Conservation (phyloP, 2,113 vertebrate genomes). For the Entelurus aequoreus region DNA sequence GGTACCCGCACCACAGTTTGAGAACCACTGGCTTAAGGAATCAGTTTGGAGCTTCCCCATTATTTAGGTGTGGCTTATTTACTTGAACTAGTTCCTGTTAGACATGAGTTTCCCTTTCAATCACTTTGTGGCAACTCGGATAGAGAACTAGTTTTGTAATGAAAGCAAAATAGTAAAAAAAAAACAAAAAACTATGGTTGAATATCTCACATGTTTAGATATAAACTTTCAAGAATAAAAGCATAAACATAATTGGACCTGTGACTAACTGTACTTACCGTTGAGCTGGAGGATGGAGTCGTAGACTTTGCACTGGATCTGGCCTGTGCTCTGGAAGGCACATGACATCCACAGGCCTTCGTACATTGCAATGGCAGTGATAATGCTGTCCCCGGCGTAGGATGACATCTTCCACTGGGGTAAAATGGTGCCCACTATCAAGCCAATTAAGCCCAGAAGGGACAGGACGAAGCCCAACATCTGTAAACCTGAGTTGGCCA, state of each 20-base stretch:
- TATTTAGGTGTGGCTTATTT: constrained; percentile 10
- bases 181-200: not conserved
- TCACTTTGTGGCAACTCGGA: not conserved
- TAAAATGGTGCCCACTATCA: constrained; percentile 78
- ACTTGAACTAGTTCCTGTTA: not conserved
- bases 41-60: not conserved
- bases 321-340: constrained; percentile 78
- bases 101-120: not conserved
- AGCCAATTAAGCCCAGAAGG: constrained; percentile 73
- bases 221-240: too few species aligned
- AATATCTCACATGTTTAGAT: not conserved
- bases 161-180: not conserved
- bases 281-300: constrained; percentile 81
- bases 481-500: constrained; percentile 85
- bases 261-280: constrained; percentile 52
- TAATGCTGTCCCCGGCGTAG: constrained; percentile 82
- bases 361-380: constrained; percentile 83
- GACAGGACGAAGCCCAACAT: constrained; percentile 80
- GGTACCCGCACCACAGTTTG: too few species aligned
- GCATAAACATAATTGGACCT: too few species aligned
- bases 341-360: constrained; percentile 87
- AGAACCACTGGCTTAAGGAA: too few species aligned
- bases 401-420: constrained; percentile 87
- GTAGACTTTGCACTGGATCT: constrained; percentile 83
- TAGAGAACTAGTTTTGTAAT: not conserved